Conservation (phyloP, 2,113 vertebrate species). For the Pimephales promelas region DNA sequence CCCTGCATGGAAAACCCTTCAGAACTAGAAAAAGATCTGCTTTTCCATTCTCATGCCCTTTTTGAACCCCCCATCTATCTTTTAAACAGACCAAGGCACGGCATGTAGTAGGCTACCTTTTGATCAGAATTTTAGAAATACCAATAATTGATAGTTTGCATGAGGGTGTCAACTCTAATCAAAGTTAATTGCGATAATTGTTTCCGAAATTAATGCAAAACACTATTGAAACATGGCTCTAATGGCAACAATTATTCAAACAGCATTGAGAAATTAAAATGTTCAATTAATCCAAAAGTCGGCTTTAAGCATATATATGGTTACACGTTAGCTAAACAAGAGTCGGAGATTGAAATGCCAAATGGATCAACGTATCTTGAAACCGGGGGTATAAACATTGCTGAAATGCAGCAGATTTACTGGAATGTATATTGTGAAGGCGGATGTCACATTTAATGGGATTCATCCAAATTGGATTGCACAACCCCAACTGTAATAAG, state of each 20-base stretch:
- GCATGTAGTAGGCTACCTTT: neutral
- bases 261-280: neutral
- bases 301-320: neutral
- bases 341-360: slow-evolving; percentile 12
- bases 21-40: neutral
- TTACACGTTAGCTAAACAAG: neutral
- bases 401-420: slow-evolving; percentile 20
- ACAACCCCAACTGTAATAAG: slow-evolving; percentile 25
- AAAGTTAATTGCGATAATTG: neutral
- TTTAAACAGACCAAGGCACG: neutral
- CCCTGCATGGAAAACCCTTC: slow-evolving; percentile 4
- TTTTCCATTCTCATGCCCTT: neutral
- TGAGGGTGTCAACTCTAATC: neutral
- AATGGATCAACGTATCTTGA: slow-evolving; percentile 15
- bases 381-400: neutral
- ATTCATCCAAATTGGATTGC: slow-evolving; percentile 40
- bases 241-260: neutral
- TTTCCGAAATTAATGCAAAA: neutral
- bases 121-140: neutral
- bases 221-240: neutral
- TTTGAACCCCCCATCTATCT: neutral
- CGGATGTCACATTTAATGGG: slow-evolving; percentile 44
- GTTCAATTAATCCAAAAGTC: neutral
- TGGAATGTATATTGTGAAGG: slow-evolving; percentile 35
- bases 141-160: neutral